Base-by-base conservation (phyloP, 1,140 invertebrate genomes). In the Medauroidea extradentata region DNA sequence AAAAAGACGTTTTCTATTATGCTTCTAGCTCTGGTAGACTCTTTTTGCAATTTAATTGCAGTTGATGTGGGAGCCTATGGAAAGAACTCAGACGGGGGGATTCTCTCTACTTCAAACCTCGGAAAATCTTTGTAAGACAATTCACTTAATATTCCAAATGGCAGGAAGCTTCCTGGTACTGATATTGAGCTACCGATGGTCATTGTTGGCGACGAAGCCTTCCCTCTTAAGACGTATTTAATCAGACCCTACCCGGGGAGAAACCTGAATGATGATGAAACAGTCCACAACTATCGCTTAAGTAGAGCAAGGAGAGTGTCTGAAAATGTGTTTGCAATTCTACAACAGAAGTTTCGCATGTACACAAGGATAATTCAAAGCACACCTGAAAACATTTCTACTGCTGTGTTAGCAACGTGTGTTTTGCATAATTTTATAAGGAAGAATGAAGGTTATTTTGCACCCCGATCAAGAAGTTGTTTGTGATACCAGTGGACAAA, bases 1-100 rank as follows among this genome's bases (percentile, higher is more conserved):
- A 79, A 79, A 60, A 59, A 68, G 21, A 72, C 62, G 57, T 78
- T 72, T 61, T 74, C 67, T 23, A 70, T 77, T 21, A 70, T 76
- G 16, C 61, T 78, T n/a, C 63, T 76, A 59, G 76, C 68, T 11
- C 59, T 72, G 5, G 66, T 49, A 38, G 73, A 75, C 69, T 63
- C 68, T 24, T 59, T 71, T 59, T 72, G 71, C 60, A 60, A 60
- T 38, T 76, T 77, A 60, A 67, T 63, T 24, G 57, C 60, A 14
- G 63, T 75, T 23, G 71, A 75, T 39, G 61, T 77, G 43, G 75
- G 75, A 16, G 59, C 64, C 23, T 71, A 68, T 60, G 71, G 74
- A 11, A 69, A 65, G 57, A 25, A 38, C 19, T 24, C 38, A n/a
- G 62, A 73, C 48, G 66, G 68, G 60, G 43, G 55, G 11, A 27